A percentile compares a stretch with the other conserved stretches of the same genome.
Evolutionary conservation across 1,140 invertebrate species (phyloP).

Genomic region (Protaetia brevitarsis): DNA sequence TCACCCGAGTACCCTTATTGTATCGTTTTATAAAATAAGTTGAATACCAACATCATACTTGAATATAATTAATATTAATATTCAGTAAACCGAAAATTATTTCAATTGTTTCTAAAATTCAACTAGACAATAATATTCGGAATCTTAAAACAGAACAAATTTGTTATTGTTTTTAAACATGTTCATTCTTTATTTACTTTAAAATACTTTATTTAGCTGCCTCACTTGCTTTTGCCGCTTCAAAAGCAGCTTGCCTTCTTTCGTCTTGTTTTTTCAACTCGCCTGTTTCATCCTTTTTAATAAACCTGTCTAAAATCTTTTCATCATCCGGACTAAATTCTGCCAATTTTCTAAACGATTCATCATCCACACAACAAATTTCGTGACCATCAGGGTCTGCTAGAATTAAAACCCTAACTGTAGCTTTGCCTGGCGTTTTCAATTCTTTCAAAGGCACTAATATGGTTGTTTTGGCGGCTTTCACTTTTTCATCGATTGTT

Average conservation of each 20-base stretch:
- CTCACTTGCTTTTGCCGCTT: neutral
- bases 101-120: no score
- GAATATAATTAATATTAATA: no score
- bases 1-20: no score
- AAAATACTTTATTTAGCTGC: no score
- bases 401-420: slow-evolving; percentile 92
- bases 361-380: slow-evolving; percentile 98
- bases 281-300: slow-evolving; percentile 59
- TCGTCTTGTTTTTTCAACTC: slow-evolving; percentile 42
- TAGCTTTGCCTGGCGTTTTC: slow-evolving; percentile 95
- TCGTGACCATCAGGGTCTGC: slow-evolving; percentile 96
- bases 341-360: slow-evolving; percentile 86
- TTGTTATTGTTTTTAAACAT: no score
- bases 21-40: no score
- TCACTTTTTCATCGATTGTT: slow-evolving; percentile 70
- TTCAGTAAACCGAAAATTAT: no score
- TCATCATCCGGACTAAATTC: slow-evolving; percentile 82
- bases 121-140: no score
- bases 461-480: slow-evolving; percentile 70
- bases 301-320: slow-evolving; percentile 73
- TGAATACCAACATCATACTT: no score
- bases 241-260: neutral
- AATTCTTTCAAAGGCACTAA: slow-evolving; percentile 84
- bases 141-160: no score
- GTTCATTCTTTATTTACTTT: no score